These are phyloP conservation scores for Tapera naevia DNA, from an alignment of 2,797 vertebrate genomes.

Conservation along the genomic window DNA sequence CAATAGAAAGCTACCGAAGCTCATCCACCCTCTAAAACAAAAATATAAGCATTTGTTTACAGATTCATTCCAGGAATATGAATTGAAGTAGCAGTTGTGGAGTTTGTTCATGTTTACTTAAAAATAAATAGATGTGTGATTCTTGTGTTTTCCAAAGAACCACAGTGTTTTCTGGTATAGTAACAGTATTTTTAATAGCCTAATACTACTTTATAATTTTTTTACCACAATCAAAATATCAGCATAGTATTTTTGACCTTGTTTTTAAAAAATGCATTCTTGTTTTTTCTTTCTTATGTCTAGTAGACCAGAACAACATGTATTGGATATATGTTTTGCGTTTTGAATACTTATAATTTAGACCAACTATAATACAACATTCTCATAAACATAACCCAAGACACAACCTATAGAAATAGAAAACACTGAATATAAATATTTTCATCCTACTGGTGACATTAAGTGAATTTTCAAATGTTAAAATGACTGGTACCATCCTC, in stretches of 20 bases:
- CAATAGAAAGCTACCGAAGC: slow-evolving; percentile 54
- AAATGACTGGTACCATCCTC: not conserved
- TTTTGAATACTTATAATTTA: not conserved
- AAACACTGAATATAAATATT: not conserved
- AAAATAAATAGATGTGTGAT: not conserved
- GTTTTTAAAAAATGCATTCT: not conserved
- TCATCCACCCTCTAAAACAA: slow-evolving; percentile 57
- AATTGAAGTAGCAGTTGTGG: slow-evolving; percentile 38
- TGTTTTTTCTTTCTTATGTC: not conserved
- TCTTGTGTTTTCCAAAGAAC: not conserved
- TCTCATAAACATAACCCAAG: not conserved
- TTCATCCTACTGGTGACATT: not conserved
- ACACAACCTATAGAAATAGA: not conserved
- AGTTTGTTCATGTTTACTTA: slow-evolving; percentile 35
- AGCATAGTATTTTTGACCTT: not conserved
- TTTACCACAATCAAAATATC: not conserved
- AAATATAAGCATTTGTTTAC: slow-evolving; percentile 64
- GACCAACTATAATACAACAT: not conserved
- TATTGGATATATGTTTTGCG: not conserved
- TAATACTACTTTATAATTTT: not conserved
- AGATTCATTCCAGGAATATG: slow-evolving; percentile 39
- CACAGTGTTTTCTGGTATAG: not conserved
- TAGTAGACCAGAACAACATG: not conserved
- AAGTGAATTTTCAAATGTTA: not conserved
- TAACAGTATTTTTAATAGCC: not conserved